Evolutionary conservation across 2,797 vertebrate species (phyloP).

Genomic region (Monodelphis domestica): DNA sequence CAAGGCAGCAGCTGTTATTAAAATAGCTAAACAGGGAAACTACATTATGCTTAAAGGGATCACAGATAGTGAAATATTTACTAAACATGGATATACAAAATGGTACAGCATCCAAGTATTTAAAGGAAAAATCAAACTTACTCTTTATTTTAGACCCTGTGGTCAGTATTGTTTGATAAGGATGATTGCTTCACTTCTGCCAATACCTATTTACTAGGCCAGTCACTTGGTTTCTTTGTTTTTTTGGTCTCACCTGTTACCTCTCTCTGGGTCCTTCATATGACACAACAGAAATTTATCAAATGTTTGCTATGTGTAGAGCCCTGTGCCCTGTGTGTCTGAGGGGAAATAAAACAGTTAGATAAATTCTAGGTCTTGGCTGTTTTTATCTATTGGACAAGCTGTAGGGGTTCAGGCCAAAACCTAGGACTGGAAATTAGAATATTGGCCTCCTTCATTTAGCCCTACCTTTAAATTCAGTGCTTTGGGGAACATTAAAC

Average conservation of each 20-base stretch:
- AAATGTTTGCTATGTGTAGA: background rate
- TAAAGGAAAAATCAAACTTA: background rate
- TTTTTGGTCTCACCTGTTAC: too few species aligned
- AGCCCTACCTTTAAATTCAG: background rate
- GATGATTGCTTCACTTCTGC: background rate
- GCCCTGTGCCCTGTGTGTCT: background rate
- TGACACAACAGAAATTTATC: background rate
- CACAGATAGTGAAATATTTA: background rate
- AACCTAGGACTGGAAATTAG: background rate
- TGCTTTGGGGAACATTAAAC: background rate
- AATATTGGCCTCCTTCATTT: background rate
- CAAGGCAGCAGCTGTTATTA: background rate
- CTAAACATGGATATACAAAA: background rate
- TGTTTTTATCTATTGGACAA: background rate
- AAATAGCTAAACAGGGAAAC: background rate
- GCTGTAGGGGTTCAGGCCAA: background rate
- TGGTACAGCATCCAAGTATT: background rate
- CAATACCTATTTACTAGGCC: background rate
- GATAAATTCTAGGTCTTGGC: background rate
- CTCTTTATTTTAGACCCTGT: background rate
- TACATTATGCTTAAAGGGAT: background rate
- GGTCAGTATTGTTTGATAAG: background rate
- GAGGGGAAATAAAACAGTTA: background rate
- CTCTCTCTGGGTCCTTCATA: background rate
- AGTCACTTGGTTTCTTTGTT: background rate